Evolutionary conservation across 1,140 invertebrate species (phyloP), one percentile per base, ranked within the genome.

Genomic region (Drosophila neocordata): DNA sequence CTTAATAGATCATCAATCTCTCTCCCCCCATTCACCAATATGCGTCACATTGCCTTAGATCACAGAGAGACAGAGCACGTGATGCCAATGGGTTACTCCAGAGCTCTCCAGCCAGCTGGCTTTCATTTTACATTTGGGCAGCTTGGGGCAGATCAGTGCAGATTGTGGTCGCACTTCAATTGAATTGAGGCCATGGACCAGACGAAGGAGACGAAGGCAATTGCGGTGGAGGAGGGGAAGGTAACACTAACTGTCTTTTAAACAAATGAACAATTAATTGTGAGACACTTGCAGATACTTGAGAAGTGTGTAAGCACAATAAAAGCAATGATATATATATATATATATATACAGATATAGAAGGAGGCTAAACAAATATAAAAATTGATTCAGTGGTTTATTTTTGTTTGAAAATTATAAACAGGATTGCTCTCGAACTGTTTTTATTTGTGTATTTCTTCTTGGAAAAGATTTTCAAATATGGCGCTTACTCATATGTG

Each of bases 91-190:
- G 13, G 13, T 44, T 44, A 44, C 41, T 44, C 41, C 41, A 44
- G 41, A 44, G 13, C 5, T 44, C 41, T 31, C 27, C n/a, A n/a
- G n/a, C n/a, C n/a, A n/a, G n/a, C n/a, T n/a, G n/a, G n/a, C n/a
- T n/a, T 5, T 20, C 24, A 24, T 24, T 2, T 24, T 24, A 24
- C 52, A 56, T 3, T 56, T 34, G 41, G 53, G n/a, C 79, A 78
- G 79, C 80, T 84, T 84, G 69, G 73, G 69, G 69, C 81, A 73
- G 80, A 80, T 84, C 74, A 77, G 73, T 77, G 81, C 81, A 85
- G 77, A 84, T 85, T 80, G 77, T 48, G 41, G 41, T 15, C 41
- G 41, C 41, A 48, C 8, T 48, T 48, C 41, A 73, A 65, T 67
- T 37, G 60, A 15, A 20, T 24, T 52, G 18, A 3, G 27, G 27